These are phyloP conservation scores for Pocota personata DNA, from an alignment of 2,888 invertebrate genomes.

Conservation along the genomic window DNA sequence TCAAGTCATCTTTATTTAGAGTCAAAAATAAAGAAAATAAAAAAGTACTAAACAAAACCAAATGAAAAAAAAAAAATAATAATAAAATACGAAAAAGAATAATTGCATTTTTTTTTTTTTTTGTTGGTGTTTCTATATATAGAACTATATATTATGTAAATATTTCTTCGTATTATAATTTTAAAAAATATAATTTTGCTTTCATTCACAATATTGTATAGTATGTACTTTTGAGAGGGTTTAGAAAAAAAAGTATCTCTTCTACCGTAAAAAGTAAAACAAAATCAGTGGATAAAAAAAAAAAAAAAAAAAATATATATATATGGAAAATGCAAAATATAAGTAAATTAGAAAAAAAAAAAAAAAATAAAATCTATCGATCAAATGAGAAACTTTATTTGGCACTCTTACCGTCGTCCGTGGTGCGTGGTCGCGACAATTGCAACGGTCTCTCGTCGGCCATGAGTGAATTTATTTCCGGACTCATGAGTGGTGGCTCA, in stretches of 20 bases:
- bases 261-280: slow-evolving; percentile 49
- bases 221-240: slow-evolving; percentile 67
- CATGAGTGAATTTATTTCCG: slow-evolving; percentile 87
- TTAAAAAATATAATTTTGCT: slow-evolving; percentile 66
- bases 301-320: slow-evolving; percentile 41
- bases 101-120: slow-evolving; percentile 2
- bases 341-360: slow-evolving; percentile 59
- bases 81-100: background rate
- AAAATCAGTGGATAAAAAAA: slow-evolving; percentile 50
- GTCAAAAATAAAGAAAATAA: background rate
- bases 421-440: slow-evolving; percentile 74
- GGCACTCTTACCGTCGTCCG: slow-evolving; percentile 72
- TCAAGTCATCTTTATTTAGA: background rate
- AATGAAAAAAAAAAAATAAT: background rate
- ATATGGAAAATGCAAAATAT: slow-evolving; percentile 64
- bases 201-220: slow-evolving; percentile 65
- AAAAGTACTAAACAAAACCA: slow-evolving; percentile 9
- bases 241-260: slow-evolving; percentile 38
- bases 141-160: background rate
- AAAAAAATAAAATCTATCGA: slow-evolving; percentile 43
- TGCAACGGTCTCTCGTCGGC: slow-evolving; percentile 83
- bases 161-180: slow-evolving; percentile 16
- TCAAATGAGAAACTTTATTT: slow-evolving; percentile 52
- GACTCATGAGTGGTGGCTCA: slow-evolving; percentile 85
- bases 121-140: background rate